Evolutionary conservation across 2,797 vertebrate species (phyloP).

Genomic region (Antrozous pallidus): DNA sequence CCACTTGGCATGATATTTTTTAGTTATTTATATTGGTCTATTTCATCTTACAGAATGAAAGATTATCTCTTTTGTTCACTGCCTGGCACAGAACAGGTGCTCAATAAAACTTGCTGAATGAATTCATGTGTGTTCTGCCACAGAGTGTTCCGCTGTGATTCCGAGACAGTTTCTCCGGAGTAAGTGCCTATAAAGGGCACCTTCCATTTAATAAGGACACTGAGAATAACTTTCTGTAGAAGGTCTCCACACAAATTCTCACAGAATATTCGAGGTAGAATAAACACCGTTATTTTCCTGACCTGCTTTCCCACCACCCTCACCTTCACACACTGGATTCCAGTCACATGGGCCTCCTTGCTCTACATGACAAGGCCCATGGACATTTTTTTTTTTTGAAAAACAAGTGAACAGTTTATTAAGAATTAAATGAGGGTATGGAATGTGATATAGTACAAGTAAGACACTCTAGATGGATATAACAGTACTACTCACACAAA

Average conservation of each 20-base stretch:
- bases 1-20: neutral
- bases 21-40: neutral
- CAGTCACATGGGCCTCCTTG: neutral
- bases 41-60: neutral
- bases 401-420: slow-evolving; percentile 84
- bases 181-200: neutral
- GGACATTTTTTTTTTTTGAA: too few relatives aligned
- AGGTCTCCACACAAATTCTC: neutral
- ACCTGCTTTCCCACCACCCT: neutral
- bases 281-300: neutral
- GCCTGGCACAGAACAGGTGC: neutral
- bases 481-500: slow-evolving; percentile 81
- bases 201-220: neutral
- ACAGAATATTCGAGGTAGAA: neutral
- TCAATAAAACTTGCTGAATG: neutral
- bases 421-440: slow-evolving; percentile 83
- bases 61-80: neutral
- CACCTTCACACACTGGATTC: neutral
- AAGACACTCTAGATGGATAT: slow-evolving; percentile 82
- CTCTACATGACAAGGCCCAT: neutral
- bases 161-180: neutral
- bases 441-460: slow-evolving; percentile 84
- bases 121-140: neutral
- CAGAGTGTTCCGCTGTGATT: neutral
- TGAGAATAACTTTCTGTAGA: neutral